Conservation (phyloP, 1,140 invertebrate genomes). For the Grapholita molesta region DNA sequence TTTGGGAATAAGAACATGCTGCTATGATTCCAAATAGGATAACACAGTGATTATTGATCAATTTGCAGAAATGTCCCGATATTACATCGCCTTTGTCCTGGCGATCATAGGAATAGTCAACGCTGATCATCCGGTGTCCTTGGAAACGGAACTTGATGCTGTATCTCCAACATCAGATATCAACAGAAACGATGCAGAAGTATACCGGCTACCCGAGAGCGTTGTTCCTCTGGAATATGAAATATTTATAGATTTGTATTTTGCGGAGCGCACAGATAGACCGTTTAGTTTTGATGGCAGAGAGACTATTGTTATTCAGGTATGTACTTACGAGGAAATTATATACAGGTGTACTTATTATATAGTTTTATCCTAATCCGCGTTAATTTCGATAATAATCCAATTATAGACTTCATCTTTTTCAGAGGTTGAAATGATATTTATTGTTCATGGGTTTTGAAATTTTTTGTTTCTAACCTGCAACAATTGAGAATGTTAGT, state of each 20-base stretch:
- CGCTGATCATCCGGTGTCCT: constrained; percentile 42
- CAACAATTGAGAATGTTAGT: no score
- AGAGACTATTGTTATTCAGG: constrained; percentile 53
- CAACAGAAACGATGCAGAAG: constrained; percentile 34
- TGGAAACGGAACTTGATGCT: constrained; percentile 44
- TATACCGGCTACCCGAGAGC: constrained; percentile 52
- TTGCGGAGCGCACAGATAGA: constrained; percentile 50
- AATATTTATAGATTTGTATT: constrained; percentile 63
- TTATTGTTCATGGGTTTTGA: no score
- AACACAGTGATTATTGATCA: no score
- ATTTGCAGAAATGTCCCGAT: constrained; percentile 53
- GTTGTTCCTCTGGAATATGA: constrained; percentile 65
- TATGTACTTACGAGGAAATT: constrained; percentile 31
- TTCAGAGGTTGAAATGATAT: no score
- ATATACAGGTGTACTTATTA: no score
- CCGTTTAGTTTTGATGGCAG: constrained; percentile 61
- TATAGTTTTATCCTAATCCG: no score
- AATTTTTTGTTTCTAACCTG: no score
- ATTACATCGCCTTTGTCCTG: constrained; percentile 29
- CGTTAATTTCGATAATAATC: no score
- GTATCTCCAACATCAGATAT: constrained; percentile 15
- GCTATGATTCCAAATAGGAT: no score
- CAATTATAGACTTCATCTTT: no score
- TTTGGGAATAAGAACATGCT: no score
- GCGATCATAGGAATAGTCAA: constrained; percentile 28